phyloP scores from a whole-genome alignment of 23 tunicate genomes.

The Oikopleura albicans region DNA sequence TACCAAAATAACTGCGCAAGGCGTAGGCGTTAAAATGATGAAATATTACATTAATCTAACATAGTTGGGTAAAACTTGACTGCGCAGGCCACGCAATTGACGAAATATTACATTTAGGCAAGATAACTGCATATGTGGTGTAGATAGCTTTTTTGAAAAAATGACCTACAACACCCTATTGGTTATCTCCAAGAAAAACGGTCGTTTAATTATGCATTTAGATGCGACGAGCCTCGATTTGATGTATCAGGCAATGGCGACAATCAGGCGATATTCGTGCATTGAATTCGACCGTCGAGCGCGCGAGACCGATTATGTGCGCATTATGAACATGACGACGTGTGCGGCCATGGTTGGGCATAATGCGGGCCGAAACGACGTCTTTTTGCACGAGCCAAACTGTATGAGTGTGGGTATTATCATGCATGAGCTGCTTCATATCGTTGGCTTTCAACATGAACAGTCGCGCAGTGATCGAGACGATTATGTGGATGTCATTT shows the following conservation, averaged over 20 bases:
- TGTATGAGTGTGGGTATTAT: conserved; percentile 64
- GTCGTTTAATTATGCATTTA: too few relatives aligned
- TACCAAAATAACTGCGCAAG: too few relatives aligned
- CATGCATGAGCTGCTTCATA: conserved; percentile 86
- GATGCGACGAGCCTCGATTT: conserved; percentile 26
- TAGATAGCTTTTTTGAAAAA: too few relatives aligned
- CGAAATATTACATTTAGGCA: too few relatives aligned
- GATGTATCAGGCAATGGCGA: conserved; percentile 49
- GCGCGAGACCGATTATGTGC: conserved; percentile 37
- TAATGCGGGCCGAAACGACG: background rate
- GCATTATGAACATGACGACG: conserved; percentile 38
- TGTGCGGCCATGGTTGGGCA: background rate
- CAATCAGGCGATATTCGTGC: conserved; percentile 51
- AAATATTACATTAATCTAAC: too few relatives aligned
- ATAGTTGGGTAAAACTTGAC: too few relatives aligned
- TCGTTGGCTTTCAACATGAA: conserved; percentile 96
- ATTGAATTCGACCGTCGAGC: conserved; percentile 49
- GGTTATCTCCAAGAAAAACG: too few relatives aligned
- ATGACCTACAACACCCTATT: too few relatives aligned
- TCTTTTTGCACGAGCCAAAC: conserved; percentile 31
- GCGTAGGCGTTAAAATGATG: too few relatives aligned
- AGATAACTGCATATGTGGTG: too few relatives aligned
- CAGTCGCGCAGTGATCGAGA: conserved; percentile 90
- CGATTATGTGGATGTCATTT: conserved; percentile 47
- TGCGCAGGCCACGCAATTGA: too few relatives aligned